These are phyloP conservation scores for Pseudolaguvia tuberculata DNA, from an alignment of 2,113 vertebrate genomes.

Conservation along the genomic window DNA sequence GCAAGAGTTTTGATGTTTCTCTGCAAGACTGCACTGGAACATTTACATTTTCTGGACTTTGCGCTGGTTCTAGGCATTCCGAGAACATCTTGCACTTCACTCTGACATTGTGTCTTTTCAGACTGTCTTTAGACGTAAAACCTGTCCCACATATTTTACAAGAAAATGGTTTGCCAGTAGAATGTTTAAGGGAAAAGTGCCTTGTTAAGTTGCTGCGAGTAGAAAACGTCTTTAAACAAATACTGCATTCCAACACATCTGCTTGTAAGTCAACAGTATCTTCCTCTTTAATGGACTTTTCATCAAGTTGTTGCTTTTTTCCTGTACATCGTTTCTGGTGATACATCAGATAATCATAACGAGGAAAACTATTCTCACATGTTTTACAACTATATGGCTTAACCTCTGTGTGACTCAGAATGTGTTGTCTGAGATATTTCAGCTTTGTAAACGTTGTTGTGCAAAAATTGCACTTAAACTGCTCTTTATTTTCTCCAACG, in stretches of 20 bases:
- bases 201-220: constrained; percentile 55
- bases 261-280: constrained; percentile 57
- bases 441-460: constrained; percentile 66
- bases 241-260: constrained; percentile 52
- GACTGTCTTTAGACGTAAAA: constrained; percentile 55
- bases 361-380: constrained; percentile 69
- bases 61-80: not conserved
- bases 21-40: constrained; percentile 28
- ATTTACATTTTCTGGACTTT: constrained; percentile 28
- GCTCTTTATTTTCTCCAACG: constrained; percentile 18
- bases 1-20: constrained; percentile 49
- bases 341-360: constrained; percentile 67
- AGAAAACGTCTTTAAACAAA: constrained; percentile 60
- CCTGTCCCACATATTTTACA: constrained; percentile 57
- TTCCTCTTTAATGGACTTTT: too few species aligned
- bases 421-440: constrained; percentile 64
- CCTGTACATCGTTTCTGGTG: constrained; percentile 65
- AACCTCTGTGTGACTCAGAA: constrained; percentile 72
- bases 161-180: constrained; percentile 53
- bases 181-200: constrained; percentile 62
- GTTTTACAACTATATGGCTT: constrained; percentile 73
- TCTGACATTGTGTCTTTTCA: constrained; percentile 53
- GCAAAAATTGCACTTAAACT: constrained; percentile 71
- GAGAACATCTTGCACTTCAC: constrained; percentile 13
- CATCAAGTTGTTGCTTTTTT: constrained; percentile 54